These are phyloP conservation scores for Tringa solitaria DNA, from an alignment of 2,113 vertebrate genomes.

Conservation along the genomic window DNA sequence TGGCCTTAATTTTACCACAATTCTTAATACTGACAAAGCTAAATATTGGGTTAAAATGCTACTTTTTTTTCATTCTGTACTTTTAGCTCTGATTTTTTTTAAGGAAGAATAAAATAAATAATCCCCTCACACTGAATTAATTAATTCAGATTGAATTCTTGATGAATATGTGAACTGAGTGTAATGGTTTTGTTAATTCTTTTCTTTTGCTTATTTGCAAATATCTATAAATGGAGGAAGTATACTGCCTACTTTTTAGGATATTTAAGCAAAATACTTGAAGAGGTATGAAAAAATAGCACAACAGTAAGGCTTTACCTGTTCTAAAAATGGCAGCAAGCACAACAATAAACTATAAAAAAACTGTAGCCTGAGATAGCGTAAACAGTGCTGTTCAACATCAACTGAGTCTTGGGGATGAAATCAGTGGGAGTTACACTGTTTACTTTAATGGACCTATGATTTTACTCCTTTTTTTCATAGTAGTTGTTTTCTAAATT, in stretches of 20 bases:
- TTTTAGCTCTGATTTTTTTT: not conserved
- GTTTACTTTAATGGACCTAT: not conserved
- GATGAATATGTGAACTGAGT: not conserved
- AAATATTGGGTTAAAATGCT: not conserved
- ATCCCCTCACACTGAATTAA: not conserved
- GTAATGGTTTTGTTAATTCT: not conserved
- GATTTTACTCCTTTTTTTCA: not conserved
- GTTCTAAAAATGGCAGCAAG: not conserved
- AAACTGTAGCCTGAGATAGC: not conserved
- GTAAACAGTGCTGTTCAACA: not conserved
- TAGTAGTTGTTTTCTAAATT: constrained; percentile 24
- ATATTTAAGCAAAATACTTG: not conserved
- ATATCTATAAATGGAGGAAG: not conserved
- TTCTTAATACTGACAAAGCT: not conserved
- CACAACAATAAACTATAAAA: not conserved
- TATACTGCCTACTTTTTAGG: not conserved
- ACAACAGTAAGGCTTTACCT: not conserved
- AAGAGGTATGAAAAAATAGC: not conserved
- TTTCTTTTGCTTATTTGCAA: not conserved
- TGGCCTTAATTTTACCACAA: not conserved
- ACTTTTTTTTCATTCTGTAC: not conserved
- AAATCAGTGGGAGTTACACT: not conserved
- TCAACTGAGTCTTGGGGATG: not conserved
- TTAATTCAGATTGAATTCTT: not conserved
- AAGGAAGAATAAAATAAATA: not conserved